phyloP scores from a whole-genome alignment of 1,140 invertebrate genomes.

The Helicoverpa zea region DNA sequence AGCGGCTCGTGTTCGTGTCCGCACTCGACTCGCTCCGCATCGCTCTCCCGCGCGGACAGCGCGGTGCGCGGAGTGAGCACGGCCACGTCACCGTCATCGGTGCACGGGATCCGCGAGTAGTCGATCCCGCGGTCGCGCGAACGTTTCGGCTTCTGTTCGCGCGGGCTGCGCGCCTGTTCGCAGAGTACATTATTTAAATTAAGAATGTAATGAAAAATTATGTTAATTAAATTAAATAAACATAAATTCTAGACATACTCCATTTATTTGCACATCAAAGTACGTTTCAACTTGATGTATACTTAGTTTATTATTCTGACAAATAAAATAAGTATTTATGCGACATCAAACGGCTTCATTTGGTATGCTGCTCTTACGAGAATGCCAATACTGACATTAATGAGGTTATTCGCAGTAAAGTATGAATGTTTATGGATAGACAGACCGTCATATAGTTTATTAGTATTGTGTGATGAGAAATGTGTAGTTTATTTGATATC shows the following conservation, averaged over 20 bases:
- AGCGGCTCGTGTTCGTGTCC: slow-evolving; percentile 73
- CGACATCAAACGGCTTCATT: slow-evolving; percentile 24
- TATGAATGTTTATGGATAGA: slow-evolving; percentile 37
- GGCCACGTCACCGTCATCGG: slow-evolving; percentile 74
- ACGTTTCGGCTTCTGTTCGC: slow-evolving; percentile 57
- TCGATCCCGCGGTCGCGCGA: slow-evolving; percentile 67
- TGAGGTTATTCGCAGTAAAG: slow-evolving; percentile 34
- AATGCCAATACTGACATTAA: slow-evolving; percentile 27
- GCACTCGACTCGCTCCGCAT: slow-evolving; percentile 50
- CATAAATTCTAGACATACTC: slow-evolving; percentile 3
- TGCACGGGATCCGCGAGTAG: slow-evolving; percentile 75
- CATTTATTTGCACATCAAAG: background rate
- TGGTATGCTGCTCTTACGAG: slow-evolving; percentile 1
- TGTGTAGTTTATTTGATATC: background rate
- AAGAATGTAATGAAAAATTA: no score
- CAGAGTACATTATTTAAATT: background rate
- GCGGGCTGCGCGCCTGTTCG: slow-evolving; percentile 63
- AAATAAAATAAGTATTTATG: slow-evolving; percentile 43
- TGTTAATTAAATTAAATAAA: background rate
- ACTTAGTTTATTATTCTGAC: slow-evolving; percentile 25
- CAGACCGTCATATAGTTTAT: slow-evolving; percentile 31
- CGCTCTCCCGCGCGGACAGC: slow-evolving; percentile 60
- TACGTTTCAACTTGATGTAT: background rate
- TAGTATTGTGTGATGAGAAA: slow-evolving; percentile 23
- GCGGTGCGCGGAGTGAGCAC: slow-evolving; percentile 64